A percentile compares a stretch with the other conserved stretches of the same genome.
Conservation (phyloP, 2,113 vertebrate genomes). For the Platysternon megacephalum region DNA sequence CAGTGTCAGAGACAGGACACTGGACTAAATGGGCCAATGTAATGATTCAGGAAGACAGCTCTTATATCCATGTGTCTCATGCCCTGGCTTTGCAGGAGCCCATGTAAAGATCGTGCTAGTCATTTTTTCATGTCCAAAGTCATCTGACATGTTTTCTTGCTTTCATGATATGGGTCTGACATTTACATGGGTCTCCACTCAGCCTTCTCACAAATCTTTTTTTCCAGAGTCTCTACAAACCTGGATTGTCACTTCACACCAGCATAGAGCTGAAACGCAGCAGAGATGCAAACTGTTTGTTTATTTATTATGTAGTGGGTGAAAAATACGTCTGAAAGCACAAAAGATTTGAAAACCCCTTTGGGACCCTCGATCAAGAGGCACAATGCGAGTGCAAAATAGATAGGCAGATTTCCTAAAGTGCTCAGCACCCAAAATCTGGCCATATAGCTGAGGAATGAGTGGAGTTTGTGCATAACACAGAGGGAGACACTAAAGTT, state of each 20-base stretch:
- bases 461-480: neutral
- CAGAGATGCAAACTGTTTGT: neutral
- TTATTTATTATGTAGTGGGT: neutral
- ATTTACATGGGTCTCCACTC: neutral
- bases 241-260: neutral
- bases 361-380: neutral
- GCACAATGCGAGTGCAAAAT: neutral
- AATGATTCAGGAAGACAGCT: neutral
- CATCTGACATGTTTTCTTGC: neutral
- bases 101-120: neutral
- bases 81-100: neutral
- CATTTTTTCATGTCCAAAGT: neutral
- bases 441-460: neutral
- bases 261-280: neutral
- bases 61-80: neutral
- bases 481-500: neutral
- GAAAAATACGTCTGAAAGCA: neutral
- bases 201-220: neutral
- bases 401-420: neutral
- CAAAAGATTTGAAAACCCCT: neutral
- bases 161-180: neutral
- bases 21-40: too few relatives aligned
- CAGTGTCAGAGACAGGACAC: neutral
- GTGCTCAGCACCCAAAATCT: neutral
- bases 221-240: neutral